Percentiles rank a stretch among this genome's conserved stretches.
phyloP scores from a whole-genome alignment of 2,888 invertebrate species.

The Apocheima hispidaria region DNA sequence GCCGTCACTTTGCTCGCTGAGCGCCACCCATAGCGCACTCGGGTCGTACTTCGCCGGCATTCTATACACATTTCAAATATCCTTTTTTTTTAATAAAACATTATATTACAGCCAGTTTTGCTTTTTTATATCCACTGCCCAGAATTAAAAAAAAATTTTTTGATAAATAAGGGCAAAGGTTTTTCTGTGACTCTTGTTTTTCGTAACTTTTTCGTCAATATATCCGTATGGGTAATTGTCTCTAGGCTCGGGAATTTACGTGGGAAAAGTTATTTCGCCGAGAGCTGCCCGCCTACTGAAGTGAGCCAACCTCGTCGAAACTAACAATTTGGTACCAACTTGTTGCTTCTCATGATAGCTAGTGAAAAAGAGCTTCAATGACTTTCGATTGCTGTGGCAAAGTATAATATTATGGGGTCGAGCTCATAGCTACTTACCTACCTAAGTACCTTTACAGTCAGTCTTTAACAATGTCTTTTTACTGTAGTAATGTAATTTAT shows the following conservation, averaged over 20 bases:
- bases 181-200: neutral
- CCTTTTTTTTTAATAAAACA: neutral
- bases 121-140: neutral
- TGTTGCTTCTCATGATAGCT: slow-evolving; percentile 40
- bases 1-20: slow-evolving; percentile 84
- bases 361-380: slow-evolving; percentile 16
- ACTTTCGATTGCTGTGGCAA: slow-evolving; percentile 4
- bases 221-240: neutral
- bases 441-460: too few species aligned
- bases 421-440: neutral
- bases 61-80: slow-evolving; percentile 52
- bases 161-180: too few species aligned
- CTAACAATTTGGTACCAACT: slow-evolving; percentile 32
- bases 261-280: slow-evolving; percentile 51
- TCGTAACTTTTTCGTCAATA: slow-evolving; percentile 4
- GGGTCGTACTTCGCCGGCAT: slow-evolving; percentile 74
- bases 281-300: slow-evolving; percentile 66
- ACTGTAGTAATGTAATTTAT: neutral
- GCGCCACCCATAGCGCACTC: slow-evolving; percentile 82
- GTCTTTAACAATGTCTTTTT: too few species aligned
- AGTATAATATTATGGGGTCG: slow-evolving; percentile 2
- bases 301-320: slow-evolving; percentile 32
- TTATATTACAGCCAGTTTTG: neutral
- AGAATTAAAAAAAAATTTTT: too few species aligned
- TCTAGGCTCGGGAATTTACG: neutral